Base-by-base conservation (phyloP, 2,113 vertebrate species). In the Tenrec ecaudatus region DNA sequence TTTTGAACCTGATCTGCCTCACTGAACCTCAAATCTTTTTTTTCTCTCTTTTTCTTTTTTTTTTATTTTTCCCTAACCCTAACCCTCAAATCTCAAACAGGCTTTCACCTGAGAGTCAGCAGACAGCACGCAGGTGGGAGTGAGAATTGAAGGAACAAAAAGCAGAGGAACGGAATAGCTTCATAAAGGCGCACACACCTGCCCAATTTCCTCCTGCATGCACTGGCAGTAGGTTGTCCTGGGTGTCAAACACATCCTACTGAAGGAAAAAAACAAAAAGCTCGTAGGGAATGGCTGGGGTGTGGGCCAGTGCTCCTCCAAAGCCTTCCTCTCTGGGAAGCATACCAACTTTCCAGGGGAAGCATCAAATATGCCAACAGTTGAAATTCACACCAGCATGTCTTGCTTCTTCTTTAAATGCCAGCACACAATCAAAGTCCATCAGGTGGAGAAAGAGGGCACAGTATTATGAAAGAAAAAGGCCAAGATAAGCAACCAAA, bases 361-460 rank as follows among this genome's bases (percentile, higher is more conserved):
- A 76, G 31, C 10, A 33, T 40, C 4, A 66, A 2, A 2, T 29
- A 1, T 40, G 43, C 19, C 66, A 3, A 1, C 0, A 1, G 43
- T 25, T n/a, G 29, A 89, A 88, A 79, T 19, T 10, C 47, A 80
- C 43, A 75, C 57, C 58, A 76, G 20, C 9, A 64, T 8, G 10
- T 1, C 73, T 53, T 9, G 8, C 25, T 77, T 69, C 43, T 36
- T 64, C 83, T 10, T 10, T 53, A 53, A 53, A 53, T 53, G 47
- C 47, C 47, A 53, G 11, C 9, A 10, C 47, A 53, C 47, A 53
- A 53, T 2, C 47, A 53, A 12, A 14, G 9, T 10, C 47, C 47
- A 53, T 53, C 47, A 10, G 47, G 47, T 53, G 47, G 47, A 53
- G 47, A 53, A 53, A 53, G 47, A 53, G 47, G 47, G 12, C 12